Conservation (phyloP, 2,797 vertebrate genomes). For the Cercopithecus hamlyni region DNA sequence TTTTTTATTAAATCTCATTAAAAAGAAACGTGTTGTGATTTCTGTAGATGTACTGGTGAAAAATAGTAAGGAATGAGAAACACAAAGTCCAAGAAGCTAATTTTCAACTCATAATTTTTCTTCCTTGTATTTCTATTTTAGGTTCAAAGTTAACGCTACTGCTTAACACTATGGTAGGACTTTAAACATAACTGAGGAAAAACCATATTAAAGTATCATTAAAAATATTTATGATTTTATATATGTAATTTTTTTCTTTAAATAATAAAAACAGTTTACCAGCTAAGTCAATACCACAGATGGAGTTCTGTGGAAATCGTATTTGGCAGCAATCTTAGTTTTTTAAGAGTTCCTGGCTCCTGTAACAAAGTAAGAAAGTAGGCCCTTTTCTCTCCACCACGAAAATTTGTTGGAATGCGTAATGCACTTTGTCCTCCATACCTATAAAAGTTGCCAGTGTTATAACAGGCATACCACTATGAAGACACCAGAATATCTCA, state of each 20-base stretch:
- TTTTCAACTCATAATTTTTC: constrained; percentile 7
- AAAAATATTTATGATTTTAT: constrained; percentile 24
- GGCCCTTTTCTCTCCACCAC: not conserved
- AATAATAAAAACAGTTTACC: not conserved
- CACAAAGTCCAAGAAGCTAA: not conserved
- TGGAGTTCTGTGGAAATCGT: not conserved
- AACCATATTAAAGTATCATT: not conserved
- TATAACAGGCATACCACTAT: not conserved
- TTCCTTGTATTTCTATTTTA: constrained; percentile 47
- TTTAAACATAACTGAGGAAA: not conserved
- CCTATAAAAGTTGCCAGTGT: not conserved
- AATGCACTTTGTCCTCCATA: not conserved
- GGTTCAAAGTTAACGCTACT: constrained; percentile 6
- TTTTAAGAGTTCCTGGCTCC: not conserved
- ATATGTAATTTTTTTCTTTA: not conserved
- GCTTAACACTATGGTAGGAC: not conserved
- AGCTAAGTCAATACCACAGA: not conserved
- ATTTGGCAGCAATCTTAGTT: not conserved
- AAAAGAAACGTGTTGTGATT: not conserved
- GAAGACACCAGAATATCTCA: not conserved
- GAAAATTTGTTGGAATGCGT: not conserved
- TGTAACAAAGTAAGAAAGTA: not conserved
- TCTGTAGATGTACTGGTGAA: not conserved
- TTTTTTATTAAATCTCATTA: constrained; percentile 22
- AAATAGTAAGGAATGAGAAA: constrained; percentile 4